phyloP scores from a whole-genome alignment of 2,113 vertebrate genomes.

The Cochlearius cochlearius region DNA sequence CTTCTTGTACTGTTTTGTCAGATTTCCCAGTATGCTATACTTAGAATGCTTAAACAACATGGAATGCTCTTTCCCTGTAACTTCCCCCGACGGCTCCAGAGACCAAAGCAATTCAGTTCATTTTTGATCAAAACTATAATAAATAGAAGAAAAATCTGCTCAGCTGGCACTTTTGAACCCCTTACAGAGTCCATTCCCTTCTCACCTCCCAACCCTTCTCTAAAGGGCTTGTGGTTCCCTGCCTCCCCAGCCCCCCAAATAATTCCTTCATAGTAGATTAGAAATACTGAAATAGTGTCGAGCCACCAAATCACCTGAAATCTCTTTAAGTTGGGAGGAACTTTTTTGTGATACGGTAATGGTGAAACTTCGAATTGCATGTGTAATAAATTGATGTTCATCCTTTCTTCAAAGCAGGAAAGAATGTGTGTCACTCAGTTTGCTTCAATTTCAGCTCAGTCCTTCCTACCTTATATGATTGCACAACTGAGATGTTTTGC shows the following conservation, averaged over 20 bases:
- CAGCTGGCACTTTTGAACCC: background rate
- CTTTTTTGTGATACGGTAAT: background rate
- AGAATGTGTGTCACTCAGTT: background rate
- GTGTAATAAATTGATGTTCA: background rate
- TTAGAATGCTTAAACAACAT: background rate
- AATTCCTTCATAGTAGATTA: background rate
- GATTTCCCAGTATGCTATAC: background rate
- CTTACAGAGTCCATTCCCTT: background rate
- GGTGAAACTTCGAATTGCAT: background rate
- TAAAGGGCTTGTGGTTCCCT: background rate
- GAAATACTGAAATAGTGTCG: background rate
- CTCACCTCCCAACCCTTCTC: background rate
- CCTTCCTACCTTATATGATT: background rate
- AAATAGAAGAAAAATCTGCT: background rate
- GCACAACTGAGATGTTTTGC: background rate
- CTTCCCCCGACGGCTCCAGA: background rate
- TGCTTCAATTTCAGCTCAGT: background rate
- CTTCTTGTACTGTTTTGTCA: background rate
- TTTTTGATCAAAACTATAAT: background rate
- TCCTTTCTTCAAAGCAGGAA: background rate
- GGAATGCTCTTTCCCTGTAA: background rate
- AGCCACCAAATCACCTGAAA: background rate
- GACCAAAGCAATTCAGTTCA: background rate
- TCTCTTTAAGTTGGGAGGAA: background rate
- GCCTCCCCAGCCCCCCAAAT: background rate